Conservation (phyloP, 2,888 invertebrate species). For the Athetis lepigone region DNA sequence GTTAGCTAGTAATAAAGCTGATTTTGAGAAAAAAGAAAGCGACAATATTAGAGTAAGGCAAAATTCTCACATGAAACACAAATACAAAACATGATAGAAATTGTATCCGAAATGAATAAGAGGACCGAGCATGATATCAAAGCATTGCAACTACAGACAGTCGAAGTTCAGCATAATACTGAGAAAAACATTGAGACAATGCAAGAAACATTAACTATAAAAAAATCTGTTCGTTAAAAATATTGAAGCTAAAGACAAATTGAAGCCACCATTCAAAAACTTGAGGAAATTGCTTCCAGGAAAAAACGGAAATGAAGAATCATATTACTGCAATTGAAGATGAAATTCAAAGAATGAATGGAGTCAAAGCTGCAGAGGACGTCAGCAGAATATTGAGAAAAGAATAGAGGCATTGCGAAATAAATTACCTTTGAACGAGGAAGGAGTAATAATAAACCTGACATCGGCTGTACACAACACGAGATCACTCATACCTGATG, state of each 20-base stretch:
- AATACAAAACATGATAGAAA: constrained; percentile 7
- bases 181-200: constrained; percentile 11
- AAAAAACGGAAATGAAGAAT: not conserved
- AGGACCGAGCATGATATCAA: constrained; percentile 1
- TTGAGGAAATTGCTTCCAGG: not conserved
- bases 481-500: too few relatives aligned
- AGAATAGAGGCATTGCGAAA: constrained; percentile 10
- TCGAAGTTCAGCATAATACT: constrained; percentile 4
- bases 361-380: not conserved
- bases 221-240: constrained; percentile 1
- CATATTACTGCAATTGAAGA: constrained; percentile 16
- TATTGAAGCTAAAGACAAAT: constrained; percentile 8
- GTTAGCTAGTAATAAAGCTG: constrained; percentile 4
- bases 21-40: constrained; percentile 8
- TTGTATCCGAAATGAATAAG: constrained; percentile 1
- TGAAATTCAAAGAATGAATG: constrained; percentile 35
- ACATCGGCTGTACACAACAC: not conserved
- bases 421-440: not conserved
- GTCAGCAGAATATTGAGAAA: constrained; percentile 21
- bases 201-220: not conserved
- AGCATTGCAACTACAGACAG: constrained; percentile 1
- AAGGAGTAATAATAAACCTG: not conserved
- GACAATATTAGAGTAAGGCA: not conserved
- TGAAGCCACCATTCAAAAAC: constrained; percentile 11
- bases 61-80: constrained; percentile 6